phyloP scores from a whole-genome alignment of 2,797 vertebrate genomes.

The Pteropus rufus region DNA sequence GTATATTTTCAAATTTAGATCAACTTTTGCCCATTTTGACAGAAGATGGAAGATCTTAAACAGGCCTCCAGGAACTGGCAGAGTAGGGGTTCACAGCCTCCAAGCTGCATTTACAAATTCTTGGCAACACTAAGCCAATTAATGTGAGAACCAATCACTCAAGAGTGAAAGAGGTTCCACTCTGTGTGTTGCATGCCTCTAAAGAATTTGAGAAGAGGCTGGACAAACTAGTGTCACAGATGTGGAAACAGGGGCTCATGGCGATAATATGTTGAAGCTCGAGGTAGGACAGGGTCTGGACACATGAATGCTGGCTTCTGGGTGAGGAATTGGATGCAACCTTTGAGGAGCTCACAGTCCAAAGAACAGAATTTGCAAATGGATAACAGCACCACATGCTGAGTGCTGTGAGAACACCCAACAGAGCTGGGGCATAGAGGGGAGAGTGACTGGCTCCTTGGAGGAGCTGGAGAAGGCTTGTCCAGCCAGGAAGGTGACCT shows the following conservation, averaged over 20 bases:
- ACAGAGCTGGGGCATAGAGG: not conserved
- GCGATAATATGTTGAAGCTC: not conserved
- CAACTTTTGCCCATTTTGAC: not conserved
- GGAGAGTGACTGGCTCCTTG: fast-evolving
- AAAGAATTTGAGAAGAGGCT: not conserved
- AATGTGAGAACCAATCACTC: not conserved
- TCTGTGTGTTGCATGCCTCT: fast-evolving
- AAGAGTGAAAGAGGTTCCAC: not conserved
- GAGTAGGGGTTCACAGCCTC: not conserved
- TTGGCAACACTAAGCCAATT: not conserved
- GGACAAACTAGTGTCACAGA: not conserved
- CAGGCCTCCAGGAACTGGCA: not conserved
- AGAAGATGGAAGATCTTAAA: not conserved
- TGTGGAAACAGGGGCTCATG: not conserved
- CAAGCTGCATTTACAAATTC: not conserved
- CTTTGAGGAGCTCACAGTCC: not conserved
- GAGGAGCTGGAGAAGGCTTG: not conserved
- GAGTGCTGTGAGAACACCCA: not conserved
- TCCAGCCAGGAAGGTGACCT: not conserved
- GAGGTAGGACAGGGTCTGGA: not conserved
- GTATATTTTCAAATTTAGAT: not conserved
- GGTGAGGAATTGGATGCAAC: not conserved
- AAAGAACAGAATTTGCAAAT: not conserved
- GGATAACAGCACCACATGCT: not conserved
- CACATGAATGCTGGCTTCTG: not conserved